A percentile compares a stretch with the other conserved stretches of the same genome.
Evolutionary conservation across 1,140 invertebrate genomes (phyloP).

Genomic region (Bombus haemorrhoidalis): DNA sequence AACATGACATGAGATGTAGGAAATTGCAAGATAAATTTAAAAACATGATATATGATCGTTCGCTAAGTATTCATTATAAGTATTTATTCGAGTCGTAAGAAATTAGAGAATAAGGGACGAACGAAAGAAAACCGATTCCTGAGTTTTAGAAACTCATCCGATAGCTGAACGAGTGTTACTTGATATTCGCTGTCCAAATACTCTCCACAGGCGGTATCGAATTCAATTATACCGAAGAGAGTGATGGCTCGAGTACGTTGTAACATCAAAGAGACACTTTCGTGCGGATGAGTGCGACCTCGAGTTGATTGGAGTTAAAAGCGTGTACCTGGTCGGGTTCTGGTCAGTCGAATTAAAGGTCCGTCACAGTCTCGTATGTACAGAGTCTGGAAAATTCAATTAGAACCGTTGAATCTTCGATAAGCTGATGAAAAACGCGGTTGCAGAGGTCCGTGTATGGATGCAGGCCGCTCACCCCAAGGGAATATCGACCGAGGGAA

Average conservation of each 20-base stretch:
- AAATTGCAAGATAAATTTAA: no score
- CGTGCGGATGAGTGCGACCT: not conserved
- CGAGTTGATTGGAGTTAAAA: slow-evolving; percentile 16
- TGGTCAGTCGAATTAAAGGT: not conserved
- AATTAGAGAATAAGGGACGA: not conserved
- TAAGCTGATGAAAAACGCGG: slow-evolving; percentile 48
- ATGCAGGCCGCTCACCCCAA: slow-evolving; percentile 72
- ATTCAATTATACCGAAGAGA: not conserved
- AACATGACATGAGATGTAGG: not conserved
- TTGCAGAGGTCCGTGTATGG: slow-evolving; percentile 14
- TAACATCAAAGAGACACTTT: slow-evolving; percentile 15
- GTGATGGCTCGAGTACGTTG: no score
- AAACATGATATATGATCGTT: no score
- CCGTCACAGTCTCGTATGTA: no score
- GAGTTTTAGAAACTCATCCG: no score
- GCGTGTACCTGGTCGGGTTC: not conserved
- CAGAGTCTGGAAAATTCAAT: slow-evolving; percentile 53
- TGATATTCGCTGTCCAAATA: no score
- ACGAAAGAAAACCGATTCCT: no score
- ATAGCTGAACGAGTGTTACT: not conserved
- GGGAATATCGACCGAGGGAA: slow-evolving; percentile 69
- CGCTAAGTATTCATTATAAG: no score
- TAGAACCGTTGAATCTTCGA: slow-evolving; percentile 31
- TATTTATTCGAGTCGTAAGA: not conserved
- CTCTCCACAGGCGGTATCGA: not conserved